Evolutionary conservation across 2,888 invertebrate genomes (phyloP).

Genomic region (Rapana venosa): DNA sequence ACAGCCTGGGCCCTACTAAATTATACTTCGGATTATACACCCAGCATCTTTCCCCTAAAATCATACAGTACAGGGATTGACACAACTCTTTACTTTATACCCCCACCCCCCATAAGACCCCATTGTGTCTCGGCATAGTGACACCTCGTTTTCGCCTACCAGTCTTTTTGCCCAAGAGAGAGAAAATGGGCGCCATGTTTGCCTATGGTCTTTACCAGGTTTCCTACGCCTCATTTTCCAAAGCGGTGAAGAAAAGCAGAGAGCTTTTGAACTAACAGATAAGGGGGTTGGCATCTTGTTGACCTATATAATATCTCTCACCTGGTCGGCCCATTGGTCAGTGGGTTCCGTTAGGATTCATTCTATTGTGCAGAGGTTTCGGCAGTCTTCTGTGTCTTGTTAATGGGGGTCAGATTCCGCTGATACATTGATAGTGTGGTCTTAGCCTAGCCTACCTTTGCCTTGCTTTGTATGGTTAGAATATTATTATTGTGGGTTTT

Average conservation of each 20-base stretch:
- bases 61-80: background rate
- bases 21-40: background rate
- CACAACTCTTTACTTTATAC: background rate
- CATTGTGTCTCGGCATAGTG: background rate
- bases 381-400: background rate
- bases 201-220: background rate
- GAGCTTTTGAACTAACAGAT: background rate
- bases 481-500: too few relatives aligned
- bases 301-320: background rate
- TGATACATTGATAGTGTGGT: background rate
- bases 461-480: too few relatives aligned
- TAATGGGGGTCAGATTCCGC: background rate
- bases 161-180: background rate
- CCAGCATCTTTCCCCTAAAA: background rate
- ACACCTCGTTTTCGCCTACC: background rate
- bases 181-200: conserved; percentile 1
- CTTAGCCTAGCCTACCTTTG: too few relatives aligned
- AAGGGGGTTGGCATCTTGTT: background rate
- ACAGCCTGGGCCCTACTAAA: background rate
- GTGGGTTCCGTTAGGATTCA: background rate
- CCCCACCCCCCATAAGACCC: background rate
- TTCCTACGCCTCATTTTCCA: background rate
- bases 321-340: background rate
- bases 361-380: background rate
- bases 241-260: background rate